Evolutionary conservation across 2,888 invertebrate genomes (phyloP), one percentile per base, ranked within the genome.

Genomic region (Megalurothrips usitatus): DNA sequence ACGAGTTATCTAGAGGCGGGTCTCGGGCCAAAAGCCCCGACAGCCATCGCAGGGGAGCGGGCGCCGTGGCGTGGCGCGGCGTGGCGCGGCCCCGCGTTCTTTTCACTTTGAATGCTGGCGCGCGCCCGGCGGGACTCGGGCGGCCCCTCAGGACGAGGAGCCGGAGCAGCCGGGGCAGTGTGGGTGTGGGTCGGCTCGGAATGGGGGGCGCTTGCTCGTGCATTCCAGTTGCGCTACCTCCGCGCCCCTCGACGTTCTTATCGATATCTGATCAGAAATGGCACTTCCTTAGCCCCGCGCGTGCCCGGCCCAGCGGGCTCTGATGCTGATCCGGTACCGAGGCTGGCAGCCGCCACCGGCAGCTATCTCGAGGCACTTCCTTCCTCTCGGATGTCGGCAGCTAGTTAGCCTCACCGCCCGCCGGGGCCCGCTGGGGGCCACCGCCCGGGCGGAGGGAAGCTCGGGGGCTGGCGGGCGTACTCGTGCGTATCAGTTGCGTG

Each of bases 91-190:
- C 10, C 14, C 19, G 68, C 68, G 68, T 75, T 23, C 68, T 75
- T 75, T 75, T 75, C 68, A 75, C 68, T 75, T 75, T 75, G 68
- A 75, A 75, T 75, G 68, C 26, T 68, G 23, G 23, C 68, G n/a
- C 63, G n/a, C 23, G 23, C 68, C 63, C 68, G 10, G 23, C 68
- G 2, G 10, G 52, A 12, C 68, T 23, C 2, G 9, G 34, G 34
- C 34, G 34, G 58, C 58, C 58, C 58, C 58, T 58, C 58, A 17
- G 1, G 52, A 11, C 52, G 52, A 3, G 52, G 49, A n/a, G n/a
- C 14, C 52, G 10, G 52, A 52, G 52, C 3, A 52, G 14, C 12
- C 52, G 52, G 12, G 10, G 19, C 6, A 52, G 52, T 52, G 10
- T 9, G 52, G 52, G 52, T 52, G 10, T 49, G 49, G n/a, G n/a